Evolutionary conservation across 2,113 vertebrate species (phyloP), one percentile per base, ranked within the genome.

Genomic region (Gnathonemus echidnorhynchus): DNA sequence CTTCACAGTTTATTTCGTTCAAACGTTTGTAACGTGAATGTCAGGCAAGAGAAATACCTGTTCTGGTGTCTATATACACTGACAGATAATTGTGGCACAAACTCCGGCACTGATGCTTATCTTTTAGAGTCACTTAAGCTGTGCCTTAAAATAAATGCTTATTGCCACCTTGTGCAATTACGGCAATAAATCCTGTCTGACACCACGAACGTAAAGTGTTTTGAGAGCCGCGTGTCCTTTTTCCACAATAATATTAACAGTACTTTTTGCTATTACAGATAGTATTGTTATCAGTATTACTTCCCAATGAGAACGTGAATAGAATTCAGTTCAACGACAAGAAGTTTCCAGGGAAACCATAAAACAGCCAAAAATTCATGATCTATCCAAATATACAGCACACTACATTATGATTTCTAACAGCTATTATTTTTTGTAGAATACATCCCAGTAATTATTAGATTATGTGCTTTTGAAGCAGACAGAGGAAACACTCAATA

Each of bases 71-170:
- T 45, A 13, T 58, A 24, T 0, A 42, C 48, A 45, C 19, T 53
- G 27, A 84, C 74, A 86, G 52, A 89, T 48, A 48, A 45, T 21
- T 53, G 21, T 50, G 83, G 53, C 45, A 19, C 10, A 52, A 77
- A 27, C 42, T 86, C 0, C 1, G 17, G 74, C 42, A 62, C 15
- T 46, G 17, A 42, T 24, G 39, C 52, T 86, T 62, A 45, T 31
- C 31, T 46, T 87, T 74, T 15, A 53, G 21, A 39, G 35, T 85
- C 52, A 85, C 66, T 87, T 66, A 70, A 74, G 35, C 39, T 45
- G 27, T 39, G 31, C 21, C 56, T n/a, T 87, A 27, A 90, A 90
- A 50, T 50, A 87, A 66, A 70, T 24, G 58, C 19, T 50, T 90
- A 87, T 74, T 90, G 62, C 56, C 83, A 31, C n/a, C 31, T 39